Base-by-base conservation (phyloP, 2,113 vertebrate genomes). In the Corythaixoides concolor region DNA sequence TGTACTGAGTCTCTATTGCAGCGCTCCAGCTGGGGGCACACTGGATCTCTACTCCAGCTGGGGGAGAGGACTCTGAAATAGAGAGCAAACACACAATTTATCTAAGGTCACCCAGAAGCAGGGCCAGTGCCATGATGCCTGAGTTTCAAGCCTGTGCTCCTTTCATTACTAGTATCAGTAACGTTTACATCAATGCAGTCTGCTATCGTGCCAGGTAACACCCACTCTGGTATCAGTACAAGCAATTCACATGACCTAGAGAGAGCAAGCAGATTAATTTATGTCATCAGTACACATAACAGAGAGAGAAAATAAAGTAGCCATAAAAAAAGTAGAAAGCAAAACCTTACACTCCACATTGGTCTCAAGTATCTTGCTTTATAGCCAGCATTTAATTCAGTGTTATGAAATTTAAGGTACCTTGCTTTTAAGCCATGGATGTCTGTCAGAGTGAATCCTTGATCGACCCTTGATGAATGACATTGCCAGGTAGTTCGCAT, bases 401-500 rank as follows among this genome's bases (percentile, higher is more conserved):
- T 75, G 49, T 58, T 81, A 45, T 0, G 11, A 69, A 80, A 62
- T 85, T 37, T 41, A 66, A 94, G 35, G 62, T 37, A 69, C 18
- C 53, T 90, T 55, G 45, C 58, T 79, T 93, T 28, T 23, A 69
- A 85, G 73, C 58, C 60, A 83, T 15, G 50, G 33, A 60, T 56
- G 9, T 62, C 56, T 84, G 79, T 86, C 85, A 90, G 37, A 69
- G 68, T 1, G 8, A 89, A 89, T 86, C 60, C 47, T 75, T 66
- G 49, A 77, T 53, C 1, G 1, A 12, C 56, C 35, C 64, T 81
- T 75, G 64, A 87, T 17, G 69, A 76, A 47, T 66, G 83, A 82
- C 69, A 78, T 1, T 87, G 95, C 85, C 83, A 92, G 96, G 37
- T 64, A 94, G 35, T 1, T 81, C 86, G 53, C 83, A 97, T 95